phyloP scores from a whole-genome alignment of 64 coral and sea anemone genomes.

The Stylophora pistillata region DNA sequence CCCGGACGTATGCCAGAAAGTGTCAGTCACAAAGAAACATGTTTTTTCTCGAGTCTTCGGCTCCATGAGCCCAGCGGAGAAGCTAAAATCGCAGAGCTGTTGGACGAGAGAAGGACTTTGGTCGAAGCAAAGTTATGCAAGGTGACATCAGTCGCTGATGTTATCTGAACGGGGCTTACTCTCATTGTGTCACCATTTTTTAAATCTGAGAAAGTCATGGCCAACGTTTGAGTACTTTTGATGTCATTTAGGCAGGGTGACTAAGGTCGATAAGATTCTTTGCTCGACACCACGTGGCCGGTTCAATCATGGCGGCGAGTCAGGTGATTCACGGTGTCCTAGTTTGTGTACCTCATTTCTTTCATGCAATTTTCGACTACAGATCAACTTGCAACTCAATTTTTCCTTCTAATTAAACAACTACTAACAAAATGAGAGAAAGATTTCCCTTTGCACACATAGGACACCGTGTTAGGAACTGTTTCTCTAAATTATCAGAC shows the following conservation, averaged over 20 bases:
- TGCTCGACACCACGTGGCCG: background rate
- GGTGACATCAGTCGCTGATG: slow-evolving; percentile 59
- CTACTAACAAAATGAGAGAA: no score
- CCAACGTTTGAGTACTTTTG: background rate
- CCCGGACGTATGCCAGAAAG: slow-evolving; percentile 92
- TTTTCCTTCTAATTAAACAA: no score
- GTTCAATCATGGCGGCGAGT: no score
- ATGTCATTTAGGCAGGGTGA: background rate
- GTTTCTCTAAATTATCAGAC: no score
- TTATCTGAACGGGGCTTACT: slow-evolving; percentile 97
- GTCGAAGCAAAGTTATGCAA: slow-evolving; percentile 98
- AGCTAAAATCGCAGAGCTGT: slow-evolving; percentile 60
- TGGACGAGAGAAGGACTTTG: slow-evolving; percentile 61
- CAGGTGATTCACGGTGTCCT: no score
- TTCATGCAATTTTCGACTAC: no score
- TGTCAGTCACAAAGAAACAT: slow-evolving; percentile 79
- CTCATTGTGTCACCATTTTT: slow-evolving; percentile 90
- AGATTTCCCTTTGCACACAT: no score
- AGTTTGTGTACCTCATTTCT: no score
- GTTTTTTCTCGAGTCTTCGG: slow-evolving; percentile 57
- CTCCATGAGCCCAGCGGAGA: slow-evolving; percentile 59
- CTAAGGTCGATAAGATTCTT: background rate
- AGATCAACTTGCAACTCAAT: no score
- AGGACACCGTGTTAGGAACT: no score
- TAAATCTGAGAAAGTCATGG: slow-evolving; percentile 92